phyloP scores from a whole-genome alignment of 1,140 invertebrate genomes.

The Orchesella cincta region DNA sequence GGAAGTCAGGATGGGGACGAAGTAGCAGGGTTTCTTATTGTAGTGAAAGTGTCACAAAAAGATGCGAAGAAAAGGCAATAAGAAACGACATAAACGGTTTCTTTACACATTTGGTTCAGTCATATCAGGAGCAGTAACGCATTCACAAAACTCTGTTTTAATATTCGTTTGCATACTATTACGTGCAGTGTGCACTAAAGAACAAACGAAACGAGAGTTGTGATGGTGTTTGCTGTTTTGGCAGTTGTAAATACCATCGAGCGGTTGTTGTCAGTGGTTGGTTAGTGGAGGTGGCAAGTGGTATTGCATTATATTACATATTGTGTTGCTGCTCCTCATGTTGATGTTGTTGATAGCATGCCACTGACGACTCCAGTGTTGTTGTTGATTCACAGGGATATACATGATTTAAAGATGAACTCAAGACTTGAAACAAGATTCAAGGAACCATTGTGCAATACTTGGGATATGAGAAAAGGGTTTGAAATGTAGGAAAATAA shows the following conservation, averaged over 20 bases:
- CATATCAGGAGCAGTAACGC: background rate
- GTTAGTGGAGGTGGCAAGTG: constrained; percentile 9
- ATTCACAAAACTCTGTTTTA: constrained; percentile 2
- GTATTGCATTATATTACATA: constrained; percentile 12
- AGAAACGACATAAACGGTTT: background rate
- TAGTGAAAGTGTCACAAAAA: background rate
- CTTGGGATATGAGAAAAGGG: background rate
- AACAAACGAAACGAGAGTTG: background rate
- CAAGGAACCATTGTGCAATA: constrained; percentile 3
- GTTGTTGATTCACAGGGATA: background rate
- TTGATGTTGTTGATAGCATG: constrained; percentile 6
- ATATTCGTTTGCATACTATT: background rate
- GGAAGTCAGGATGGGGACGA: background rate
- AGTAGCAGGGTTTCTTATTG: no score
- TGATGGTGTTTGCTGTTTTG: constrained; percentile 4
- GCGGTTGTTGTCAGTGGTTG: background rate
- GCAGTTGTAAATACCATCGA: constrained; percentile 4
- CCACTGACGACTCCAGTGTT: background rate
- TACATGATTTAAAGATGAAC: background rate
- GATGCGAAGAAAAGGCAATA: constrained; percentile 12
- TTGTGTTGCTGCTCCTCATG: background rate
- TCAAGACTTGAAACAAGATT: background rate
- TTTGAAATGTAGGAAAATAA: constrained; percentile 12
- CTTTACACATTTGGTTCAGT: constrained; percentile 2
- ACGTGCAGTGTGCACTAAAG: background rate